Evolutionary conservation across 2,113 vertebrate species (phyloP).

Genomic region (Prunella fulvescens): DNA sequence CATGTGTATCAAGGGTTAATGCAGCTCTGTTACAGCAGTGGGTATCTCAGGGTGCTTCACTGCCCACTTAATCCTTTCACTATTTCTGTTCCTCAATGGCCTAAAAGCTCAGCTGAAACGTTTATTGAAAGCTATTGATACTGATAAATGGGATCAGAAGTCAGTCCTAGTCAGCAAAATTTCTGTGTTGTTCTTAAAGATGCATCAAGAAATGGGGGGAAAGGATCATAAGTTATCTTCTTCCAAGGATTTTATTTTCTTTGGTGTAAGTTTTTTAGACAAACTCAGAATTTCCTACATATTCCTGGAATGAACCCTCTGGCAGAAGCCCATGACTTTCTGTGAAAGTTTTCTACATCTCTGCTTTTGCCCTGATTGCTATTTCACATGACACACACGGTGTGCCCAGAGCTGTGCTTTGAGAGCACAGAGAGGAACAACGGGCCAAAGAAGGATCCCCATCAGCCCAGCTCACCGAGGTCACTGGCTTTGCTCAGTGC

Average conservation of each 20-base stretch:
- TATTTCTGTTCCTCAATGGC: background rate
- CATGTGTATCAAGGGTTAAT: background rate
- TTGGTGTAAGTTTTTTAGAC: background rate
- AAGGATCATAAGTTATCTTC: background rate
- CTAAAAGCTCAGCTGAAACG: background rate
- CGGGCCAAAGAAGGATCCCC: background rate
- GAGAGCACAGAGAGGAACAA: background rate
- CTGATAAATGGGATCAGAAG: background rate
- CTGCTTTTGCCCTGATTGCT: background rate
- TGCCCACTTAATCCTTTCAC: background rate
- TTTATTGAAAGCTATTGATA: background rate
- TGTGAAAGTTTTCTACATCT: background rate
- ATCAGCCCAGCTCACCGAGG: background rate
- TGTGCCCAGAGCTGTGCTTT: background rate
- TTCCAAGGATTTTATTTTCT: background rate
- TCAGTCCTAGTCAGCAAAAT: background rate
- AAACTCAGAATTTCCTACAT: background rate
- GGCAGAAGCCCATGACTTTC: background rate
- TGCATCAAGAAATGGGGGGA: rapidly evolving
- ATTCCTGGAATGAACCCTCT: background rate
- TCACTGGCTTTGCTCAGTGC: background rate
- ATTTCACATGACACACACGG: rapidly evolving
- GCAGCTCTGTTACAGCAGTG: rapidly evolving
- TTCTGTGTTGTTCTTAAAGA: background rate
- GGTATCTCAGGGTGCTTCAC: background rate